Percentiles rank a stretch among this genome's conserved stretches.
These are phyloP conservation scores for Myodes glareolus DNA, from an alignment of 2,113 vertebrate genomes.

Conservation along the genomic window DNA sequence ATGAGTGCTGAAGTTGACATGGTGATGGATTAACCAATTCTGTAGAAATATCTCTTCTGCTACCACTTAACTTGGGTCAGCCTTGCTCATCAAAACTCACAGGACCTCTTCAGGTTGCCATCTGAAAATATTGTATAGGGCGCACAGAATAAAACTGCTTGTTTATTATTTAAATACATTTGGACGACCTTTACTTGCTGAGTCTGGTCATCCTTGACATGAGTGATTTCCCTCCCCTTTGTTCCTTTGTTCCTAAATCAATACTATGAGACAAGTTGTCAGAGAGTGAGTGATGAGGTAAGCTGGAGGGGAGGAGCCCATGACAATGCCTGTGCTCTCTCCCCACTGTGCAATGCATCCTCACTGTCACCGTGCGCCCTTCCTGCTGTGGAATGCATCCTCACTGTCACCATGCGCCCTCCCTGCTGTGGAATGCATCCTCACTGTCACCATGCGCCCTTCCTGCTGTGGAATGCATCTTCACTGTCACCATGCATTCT, in stretches of 20 bases:
- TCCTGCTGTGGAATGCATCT: too few species aligned
- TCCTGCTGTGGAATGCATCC: too few species aligned
- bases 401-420: too few species aligned
- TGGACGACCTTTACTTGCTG: neutral
- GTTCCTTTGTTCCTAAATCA: neutral
- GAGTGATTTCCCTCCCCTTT: neutral
- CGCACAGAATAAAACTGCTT: neutral
- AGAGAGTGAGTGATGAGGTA: neutral
- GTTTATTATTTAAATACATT: slow-evolving; percentile 29
- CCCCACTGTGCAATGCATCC: too few species aligned
- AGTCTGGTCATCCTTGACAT: neutral
- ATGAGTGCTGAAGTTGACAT: neutral
- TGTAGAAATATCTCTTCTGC: neutral
- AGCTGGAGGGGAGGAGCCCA: neutral
- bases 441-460: too few species aligned
- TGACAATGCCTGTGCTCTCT: neutral
- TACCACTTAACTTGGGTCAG: neutral
- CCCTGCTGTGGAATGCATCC: too few species aligned
- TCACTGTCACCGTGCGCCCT: too few species aligned
- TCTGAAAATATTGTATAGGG: neutral
- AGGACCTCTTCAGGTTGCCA: neutral
- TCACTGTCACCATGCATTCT: too few species aligned
- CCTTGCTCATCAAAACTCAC: neutral
- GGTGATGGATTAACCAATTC: neutral
- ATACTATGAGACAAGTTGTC: neutral